Conservation (phyloP, 2,113 vertebrate genomes). For the Cephalopholis sonnerati region DNA sequence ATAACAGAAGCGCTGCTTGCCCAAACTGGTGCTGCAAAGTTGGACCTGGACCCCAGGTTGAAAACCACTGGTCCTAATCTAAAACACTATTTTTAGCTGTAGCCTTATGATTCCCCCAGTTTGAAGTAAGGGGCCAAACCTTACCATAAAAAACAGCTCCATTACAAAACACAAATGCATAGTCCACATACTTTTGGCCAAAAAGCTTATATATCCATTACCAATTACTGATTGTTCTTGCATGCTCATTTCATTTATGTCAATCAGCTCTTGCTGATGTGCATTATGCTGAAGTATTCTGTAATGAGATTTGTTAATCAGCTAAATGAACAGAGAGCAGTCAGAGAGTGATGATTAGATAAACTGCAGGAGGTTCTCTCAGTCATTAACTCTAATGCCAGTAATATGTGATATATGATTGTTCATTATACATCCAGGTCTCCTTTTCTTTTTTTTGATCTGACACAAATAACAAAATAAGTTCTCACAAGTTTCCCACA, state of each 20-base stretch:
- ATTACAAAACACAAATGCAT: not conserved
- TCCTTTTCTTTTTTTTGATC: not conserved
- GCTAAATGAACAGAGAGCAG: slow-evolving; percentile 19
- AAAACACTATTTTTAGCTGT: not conserved
- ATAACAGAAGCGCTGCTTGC: not conserved
- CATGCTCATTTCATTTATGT: slow-evolving; percentile 18
- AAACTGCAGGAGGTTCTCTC: slow-evolving; percentile 5
- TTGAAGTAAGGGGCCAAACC: not conserved
- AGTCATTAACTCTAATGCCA: slow-evolving; percentile 8
- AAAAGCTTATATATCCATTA: not conserved
- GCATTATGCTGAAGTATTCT: slow-evolving; percentile 7
- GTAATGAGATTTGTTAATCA: slow-evolving; percentile 20
- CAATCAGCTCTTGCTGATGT: slow-evolving; percentile 8
- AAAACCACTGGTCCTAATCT: not conserved
- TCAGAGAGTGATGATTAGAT: slow-evolving; percentile 32
- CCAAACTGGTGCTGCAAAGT: not conserved
- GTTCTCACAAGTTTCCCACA: not conserved
- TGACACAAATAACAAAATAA: not conserved
- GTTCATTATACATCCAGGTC: not conserved
- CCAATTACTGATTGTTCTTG: not conserved
- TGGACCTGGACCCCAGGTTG: too few relatives aligned
- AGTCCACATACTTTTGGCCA: not conserved
- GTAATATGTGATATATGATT: not conserved
- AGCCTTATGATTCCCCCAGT: not conserved
- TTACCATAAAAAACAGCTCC: not conserved